Base-by-base conservation (phyloP, 1,140 invertebrate genomes). In the Phocides pigmalion region DNA sequence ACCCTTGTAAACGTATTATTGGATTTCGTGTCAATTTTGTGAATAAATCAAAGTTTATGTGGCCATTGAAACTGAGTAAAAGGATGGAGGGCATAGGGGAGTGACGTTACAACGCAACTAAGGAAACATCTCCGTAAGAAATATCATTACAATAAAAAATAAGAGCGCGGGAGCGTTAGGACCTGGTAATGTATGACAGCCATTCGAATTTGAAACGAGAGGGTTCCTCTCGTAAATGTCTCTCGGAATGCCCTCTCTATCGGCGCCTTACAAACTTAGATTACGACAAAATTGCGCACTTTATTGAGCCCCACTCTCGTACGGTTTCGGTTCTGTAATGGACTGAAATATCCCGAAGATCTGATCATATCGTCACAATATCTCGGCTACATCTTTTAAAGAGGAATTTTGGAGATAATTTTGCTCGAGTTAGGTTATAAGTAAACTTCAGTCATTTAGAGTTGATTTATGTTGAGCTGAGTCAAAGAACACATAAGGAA, bases 131-230 rank as follows among this genome's bases (percentile, higher is more conserved):
- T 56, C 51, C 16, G 19, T 41, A 20, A 41, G 32, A 54, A 54
- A 54, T 54, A 41, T 41, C 35, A 41, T 54, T 54, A 54, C 51
- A 54, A 54, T 54, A 54, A 54, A 50, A 54, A 54, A 54, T 54
- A 54, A 54, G 51, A 22, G 35, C 28, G 14, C 47, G 17, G 32
- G 16, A 44, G 9, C 17, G 41, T 50, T 39, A 15, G 51, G 35
- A 41, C 16, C 32, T 41, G 51, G n/a, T 54, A 54, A 54, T 41
- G 51, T 54, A 54, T 39, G 35, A 14, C 35, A 39, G 51, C 35
- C 51, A 41, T 54, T 22, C 17, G 51, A 54, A 54, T 54, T 54
- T 41, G 51, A 54, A 41, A 54, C 51, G 51, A 37, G 51, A 41
- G 35, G 35, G 51, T 41, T 41, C 9, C 35, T 41, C 51, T 50